These are phyloP conservation scores for Danaus chrysippus DNA, from an alignment of 2,888 invertebrate species.

Conservation along the genomic window DNA sequence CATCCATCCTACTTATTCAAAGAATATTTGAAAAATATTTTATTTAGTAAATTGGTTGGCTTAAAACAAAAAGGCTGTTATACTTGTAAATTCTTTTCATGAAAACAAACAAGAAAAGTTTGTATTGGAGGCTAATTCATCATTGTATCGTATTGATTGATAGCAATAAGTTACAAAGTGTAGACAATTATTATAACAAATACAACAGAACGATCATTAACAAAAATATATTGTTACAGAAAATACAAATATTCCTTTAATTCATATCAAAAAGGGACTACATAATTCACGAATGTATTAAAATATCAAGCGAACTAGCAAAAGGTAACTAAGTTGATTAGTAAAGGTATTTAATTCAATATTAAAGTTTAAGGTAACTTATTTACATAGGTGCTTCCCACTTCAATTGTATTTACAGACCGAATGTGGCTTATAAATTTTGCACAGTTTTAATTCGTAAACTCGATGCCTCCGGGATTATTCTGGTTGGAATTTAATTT, in stretches of 20 bases:
- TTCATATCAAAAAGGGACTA: no score
- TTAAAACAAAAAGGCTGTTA: no score
- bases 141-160: slow-evolving; percentile 47
- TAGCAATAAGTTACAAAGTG: slow-evolving; percentile 25
- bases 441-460: slow-evolving; percentile 32
- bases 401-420: slow-evolving; percentile 25
- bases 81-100: no score
- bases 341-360: slow-evolving; percentile 6
- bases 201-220: neutral
- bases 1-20: neutral
- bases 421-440: slow-evolving; percentile 32
- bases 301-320: no score
- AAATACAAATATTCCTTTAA: neutral
- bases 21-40: no score
- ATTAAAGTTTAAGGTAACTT: neutral
- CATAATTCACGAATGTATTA: no score
- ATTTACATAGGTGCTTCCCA: slow-evolving; percentile 12
- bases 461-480: slow-evolving; percentile 26
- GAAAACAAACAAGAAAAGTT: slow-evolving; percentile 9
- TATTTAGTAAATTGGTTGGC: no score
- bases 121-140: slow-evolving; percentile 38
- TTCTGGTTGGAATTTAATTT: slow-evolving; percentile 32
- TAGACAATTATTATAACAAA: slow-evolving; percentile 14
- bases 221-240: neutral
- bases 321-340: neutral